Evolutionary conservation across 2,797 vertebrate species (phyloP), one percentile per base, ranked within the genome.

Genomic region (Myotis daubentonii): DNA sequence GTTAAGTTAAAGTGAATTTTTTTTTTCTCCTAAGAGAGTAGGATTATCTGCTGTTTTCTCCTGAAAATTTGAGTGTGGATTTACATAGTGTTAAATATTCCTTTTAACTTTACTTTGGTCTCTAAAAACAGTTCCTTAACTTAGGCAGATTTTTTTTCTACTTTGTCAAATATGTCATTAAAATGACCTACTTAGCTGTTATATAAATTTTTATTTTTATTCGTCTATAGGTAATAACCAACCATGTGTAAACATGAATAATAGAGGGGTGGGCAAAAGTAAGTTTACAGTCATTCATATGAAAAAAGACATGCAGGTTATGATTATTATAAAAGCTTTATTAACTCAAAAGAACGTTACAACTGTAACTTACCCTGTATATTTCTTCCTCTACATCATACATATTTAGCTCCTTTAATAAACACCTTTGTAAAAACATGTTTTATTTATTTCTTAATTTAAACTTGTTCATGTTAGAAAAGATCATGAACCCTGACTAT

Each of bases 81-180:
- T 93, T 93, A 17, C 1, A 25, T 44, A 71, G 11, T 53, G 19
- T 80, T 80, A 92, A 80, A 57, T 74, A 62, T 36, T 94, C 51
- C 72, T 96, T 55, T 30, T 53, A 90, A 0, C n/a, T 93, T 76
- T 95, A n/a, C 60, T 90, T n/a, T 22, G 53, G 75, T 96, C 97
- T 33, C 47, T 91, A 53, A 55, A 92, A 91, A 57, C 0, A 74
- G 17, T 53, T n/a, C 16, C 15, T 90, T 89, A 16, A 60, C 93
- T 88, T 88, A 19, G 12, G 13, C 68, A 28, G 25, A 36, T 2
- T 81, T 90, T 28, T 82, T 66, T 25, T 83, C 8, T 55, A 44
- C 33, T 78, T 57, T 95, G 30, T 88, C 71, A 93, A 82, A 23
- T 83, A 44, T 25, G 78, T 80, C n/a, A 87, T 65, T 78, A 84